Evolutionary conservation across 2,797 vertebrate genomes (phyloP), one percentile per base, ranked within the genome.

Genomic region (Limnodromus scolopaceus): DNA sequence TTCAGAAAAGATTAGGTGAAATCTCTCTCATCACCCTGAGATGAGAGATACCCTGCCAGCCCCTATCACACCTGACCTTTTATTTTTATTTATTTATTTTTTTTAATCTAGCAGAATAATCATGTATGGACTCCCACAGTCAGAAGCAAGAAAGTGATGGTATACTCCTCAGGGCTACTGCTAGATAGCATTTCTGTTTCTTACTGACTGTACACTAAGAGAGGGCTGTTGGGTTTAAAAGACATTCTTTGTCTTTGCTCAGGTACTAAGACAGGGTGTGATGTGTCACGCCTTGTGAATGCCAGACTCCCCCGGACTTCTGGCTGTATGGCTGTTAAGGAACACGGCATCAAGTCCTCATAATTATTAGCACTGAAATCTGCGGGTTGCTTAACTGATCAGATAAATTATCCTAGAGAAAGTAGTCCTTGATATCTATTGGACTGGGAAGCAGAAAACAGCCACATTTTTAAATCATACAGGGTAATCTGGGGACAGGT

Each of bases 301-400:
- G 90, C 83, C 95, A 90, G 88, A 94, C 85, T 88, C 89, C 92
- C 77, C 88, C 92, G 84, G 92, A 68, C 60, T 70, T 95, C 92
- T 89, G 89, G 83, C 83, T 95, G 83, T 61, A 74, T 38, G 36
- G 51, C 82, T 95, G 87, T 79, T 86, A 66, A 66, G 45, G 58
- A 93, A 88, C 83, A 66, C 94, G 94, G 93, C 87, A 84, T 69
- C 83, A 55, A 78, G 65, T 66, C 54, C 41, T 84, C 58, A 72
- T 57, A 84, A 84, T 84, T 95, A 94, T 49, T 89, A 90, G 80
- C 58, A 76, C 1, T 66, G 79, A 88, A 81, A 86, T 10, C 10
- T 51, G 77, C 54, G 53, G 34, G 34, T 5, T 54, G 91, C 93
- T 94, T 74, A 94, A 94, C 54, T 76, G 79, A 88, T 64, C 66